phyloP scores from a whole-genome alignment of 2,797 vertebrate genomes.

The Manis pentadactyla region DNA sequence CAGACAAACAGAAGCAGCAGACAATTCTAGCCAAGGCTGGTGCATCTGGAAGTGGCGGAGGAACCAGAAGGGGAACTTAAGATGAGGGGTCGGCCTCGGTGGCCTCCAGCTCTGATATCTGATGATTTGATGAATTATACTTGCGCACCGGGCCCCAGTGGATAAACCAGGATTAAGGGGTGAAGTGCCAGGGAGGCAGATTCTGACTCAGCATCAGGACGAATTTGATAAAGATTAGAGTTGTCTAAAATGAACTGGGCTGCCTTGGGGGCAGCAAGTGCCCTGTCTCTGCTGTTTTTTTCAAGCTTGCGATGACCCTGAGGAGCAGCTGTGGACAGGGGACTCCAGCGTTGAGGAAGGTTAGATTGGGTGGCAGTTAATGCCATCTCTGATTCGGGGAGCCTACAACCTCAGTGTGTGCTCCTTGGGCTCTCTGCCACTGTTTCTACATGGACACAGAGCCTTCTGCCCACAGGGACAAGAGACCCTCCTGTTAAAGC shows the following conservation, averaged over 20 bases:
- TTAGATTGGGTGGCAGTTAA: not conserved
- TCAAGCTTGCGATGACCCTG: not conserved
- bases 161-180: conserved; percentile 68
- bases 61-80: conserved; percentile 16
- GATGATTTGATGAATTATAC: conserved; percentile 68
- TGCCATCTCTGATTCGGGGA: not conserved
- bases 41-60: not conserved
- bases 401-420: not conserved
- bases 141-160: not conserved
- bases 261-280: not conserved
- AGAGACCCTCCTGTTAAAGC: not conserved
- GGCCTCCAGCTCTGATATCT: conserved; percentile 62
- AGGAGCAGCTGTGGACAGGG: not conserved
- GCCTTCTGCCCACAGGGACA: not conserved
- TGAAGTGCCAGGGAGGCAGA: conserved; percentile 46
- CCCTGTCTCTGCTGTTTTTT: not conserved
- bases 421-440: not conserved
- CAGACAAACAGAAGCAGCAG: not conserved
- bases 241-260: conserved; percentile 50
- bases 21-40: not conserved
- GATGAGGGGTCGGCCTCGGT: conserved; percentile 39
- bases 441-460: not conserved
- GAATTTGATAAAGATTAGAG: conserved; percentile 67
- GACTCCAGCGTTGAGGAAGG: not conserved
- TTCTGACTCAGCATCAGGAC: conserved; percentile 57